A percentile compares a stretch with the other conserved stretches of the same genome.
Evolutionary conservation across 2,888 invertebrate species (phyloP).

Genomic region (Drosophila infuscata): DNA sequence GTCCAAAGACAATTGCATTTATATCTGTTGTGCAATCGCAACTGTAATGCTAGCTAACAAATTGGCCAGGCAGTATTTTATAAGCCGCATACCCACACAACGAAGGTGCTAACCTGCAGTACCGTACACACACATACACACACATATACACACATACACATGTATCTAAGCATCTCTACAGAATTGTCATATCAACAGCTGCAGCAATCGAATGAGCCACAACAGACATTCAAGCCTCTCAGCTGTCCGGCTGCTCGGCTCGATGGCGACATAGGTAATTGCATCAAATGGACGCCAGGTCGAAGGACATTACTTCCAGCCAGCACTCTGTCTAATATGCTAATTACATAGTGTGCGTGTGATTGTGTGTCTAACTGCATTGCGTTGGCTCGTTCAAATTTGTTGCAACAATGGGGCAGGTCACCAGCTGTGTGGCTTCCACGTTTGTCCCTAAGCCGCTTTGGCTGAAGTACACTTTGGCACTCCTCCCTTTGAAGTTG

Average conservation of each 20-base stretch:
- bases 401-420: constrained; percentile 52
- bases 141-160: constrained; percentile 7
- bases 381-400: constrained; percentile 68
- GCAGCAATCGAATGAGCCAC: constrained; percentile 41
- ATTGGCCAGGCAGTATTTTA: constrained; percentile 66
- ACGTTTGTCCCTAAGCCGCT: constrained; percentile 46
- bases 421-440: constrained; percentile 29
- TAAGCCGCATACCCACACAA: constrained; percentile 38
- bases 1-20: constrained; percentile 54
- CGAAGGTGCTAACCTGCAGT: constrained; percentile 6
- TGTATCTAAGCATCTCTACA: constrained; percentile 4
- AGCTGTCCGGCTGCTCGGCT: constrained; percentile 20
- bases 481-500: background rate
- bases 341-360: constrained; percentile 65
- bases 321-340: constrained; percentile 68
- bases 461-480: constrained; percentile 27
- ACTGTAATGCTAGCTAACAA: constrained; percentile 56
- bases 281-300: constrained; percentile 65
- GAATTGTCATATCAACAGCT: constrained; percentile 71
- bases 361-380: constrained; percentile 57
- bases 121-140: constrained; percentile 23
- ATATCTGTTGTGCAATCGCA: constrained; percentile 30
- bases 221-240: constrained; percentile 20
- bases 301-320: constrained; percentile 30
- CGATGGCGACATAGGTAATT: constrained; percentile 71